Evolutionary conservation across 1,140 invertebrate species (phyloP), one percentile per base, ranked within the genome.

Genomic region (Platorchestia sp.): DNA sequence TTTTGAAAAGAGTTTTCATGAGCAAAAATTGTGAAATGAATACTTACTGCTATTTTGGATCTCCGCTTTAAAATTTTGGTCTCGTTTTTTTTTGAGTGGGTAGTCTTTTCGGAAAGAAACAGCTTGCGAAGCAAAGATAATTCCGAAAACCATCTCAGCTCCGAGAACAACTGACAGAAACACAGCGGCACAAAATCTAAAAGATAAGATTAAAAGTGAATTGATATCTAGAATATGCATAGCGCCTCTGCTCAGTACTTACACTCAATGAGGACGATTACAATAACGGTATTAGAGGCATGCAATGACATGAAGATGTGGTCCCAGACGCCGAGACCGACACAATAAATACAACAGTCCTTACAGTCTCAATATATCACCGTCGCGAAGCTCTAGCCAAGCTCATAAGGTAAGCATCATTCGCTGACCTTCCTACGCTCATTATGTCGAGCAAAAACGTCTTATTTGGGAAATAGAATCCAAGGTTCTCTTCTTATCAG

Each of bases 251-350:
- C 59, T 10, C 59, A 75, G 27, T 36, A 36, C 14, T 75, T 75
- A 10, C 3, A 75, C 59, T 75, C 59, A 75, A 36, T 36, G 1
- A 75, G 36, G 59, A 75, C 59, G 59, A 75, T 75, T 75, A 75
- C 59, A 75, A 75, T 75, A 75, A 10, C 36, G 59, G 1, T 75
- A 75, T 75, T 75, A 75, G 27, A 36, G 59, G 59, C 59, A 75
- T 75, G 59, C 59, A 75, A 75, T 75, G 27, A 75, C 59, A 75
- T 75, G 59, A 75, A 75, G 14, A 75, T 75, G 59, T 75, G 59
- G 59, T 75, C 59, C 59, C 59, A 75, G 59, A 75, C 59, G 59
- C 59, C 59, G 59, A 75, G 59, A 75, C 59, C 59, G 59, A 75
- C 27, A 75, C 36, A 75, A 75, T 75, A 75, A 36, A 19, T 36